These are phyloP conservation scores for Microcebus lehilahytsara DNA, from an alignment of 2,113 vertebrate genomes.

Conservation along the genomic window DNA sequence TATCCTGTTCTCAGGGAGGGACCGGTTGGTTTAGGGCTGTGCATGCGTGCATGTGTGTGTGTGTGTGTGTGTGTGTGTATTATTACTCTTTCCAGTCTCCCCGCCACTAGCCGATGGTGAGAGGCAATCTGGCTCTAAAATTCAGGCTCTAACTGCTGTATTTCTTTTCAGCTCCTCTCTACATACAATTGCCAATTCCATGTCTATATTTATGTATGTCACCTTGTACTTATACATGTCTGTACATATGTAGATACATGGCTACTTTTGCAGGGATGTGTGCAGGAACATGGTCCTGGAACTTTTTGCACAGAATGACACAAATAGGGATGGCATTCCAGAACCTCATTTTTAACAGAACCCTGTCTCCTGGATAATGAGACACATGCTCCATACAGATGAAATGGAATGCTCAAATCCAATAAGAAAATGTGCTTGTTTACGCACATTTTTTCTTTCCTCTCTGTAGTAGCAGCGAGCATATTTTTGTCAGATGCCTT, in stretches of 20 bases:
- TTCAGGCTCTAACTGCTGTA: background rate
- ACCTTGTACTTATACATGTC: background rate
- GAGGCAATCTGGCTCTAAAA: background rate
- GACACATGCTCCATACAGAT: constrained; percentile 46
- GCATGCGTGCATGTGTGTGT: background rate
- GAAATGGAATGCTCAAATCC: constrained; percentile 31
- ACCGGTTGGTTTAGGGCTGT: background rate
- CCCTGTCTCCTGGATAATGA: constrained; percentile 20
- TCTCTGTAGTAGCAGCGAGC: background rate
- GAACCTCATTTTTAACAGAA: constrained; percentile 32
- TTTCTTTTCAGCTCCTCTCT: background rate
- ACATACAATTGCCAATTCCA: background rate
- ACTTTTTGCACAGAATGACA: background rate
- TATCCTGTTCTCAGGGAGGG: background rate
- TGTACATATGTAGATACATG: background rate
- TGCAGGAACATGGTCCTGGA: constrained; percentile 34
- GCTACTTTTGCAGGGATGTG: background rate
- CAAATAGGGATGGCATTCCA: constrained; percentile 4
- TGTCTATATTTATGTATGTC: background rate
- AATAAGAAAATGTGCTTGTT: constrained; percentile 36
- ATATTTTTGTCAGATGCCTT: background rate
- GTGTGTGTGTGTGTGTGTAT: background rate
- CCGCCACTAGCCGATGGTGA: background rate
- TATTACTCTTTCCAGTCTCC: background rate
- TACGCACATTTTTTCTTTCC: background rate